Conservation (phyloP, 2,888 invertebrate genomes). For the Deilephila elpenor region DNA sequence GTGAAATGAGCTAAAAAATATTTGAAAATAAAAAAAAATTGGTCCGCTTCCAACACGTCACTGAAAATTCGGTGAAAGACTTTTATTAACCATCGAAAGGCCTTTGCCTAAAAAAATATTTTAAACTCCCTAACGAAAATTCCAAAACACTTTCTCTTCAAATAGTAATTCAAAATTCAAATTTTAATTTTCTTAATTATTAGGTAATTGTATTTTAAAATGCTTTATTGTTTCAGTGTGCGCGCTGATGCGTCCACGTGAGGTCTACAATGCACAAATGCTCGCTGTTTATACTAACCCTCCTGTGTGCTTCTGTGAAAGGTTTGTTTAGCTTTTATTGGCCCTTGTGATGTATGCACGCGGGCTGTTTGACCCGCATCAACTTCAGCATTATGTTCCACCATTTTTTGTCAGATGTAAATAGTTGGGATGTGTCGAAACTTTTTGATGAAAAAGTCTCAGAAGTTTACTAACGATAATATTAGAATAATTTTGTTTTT, state of each 20-base stretch:
- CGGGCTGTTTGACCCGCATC: conserved; percentile 38
- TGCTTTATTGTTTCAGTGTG: conserved; percentile 27
- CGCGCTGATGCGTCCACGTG: conserved; percentile 54
- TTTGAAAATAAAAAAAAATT: too few species aligned
- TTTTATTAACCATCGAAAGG: too few species aligned
- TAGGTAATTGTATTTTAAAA: not conserved
- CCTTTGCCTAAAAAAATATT: too few species aligned
- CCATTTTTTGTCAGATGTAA: conserved; percentile 4
- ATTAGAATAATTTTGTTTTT: too few species aligned
- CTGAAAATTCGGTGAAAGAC: too few species aligned
- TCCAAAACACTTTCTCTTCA: too few species aligned
- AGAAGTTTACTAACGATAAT: too few species aligned
- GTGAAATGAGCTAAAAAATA: too few species aligned
- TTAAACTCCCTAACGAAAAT: too few species aligned
- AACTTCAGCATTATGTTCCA: not conserved
- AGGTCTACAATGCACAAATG: conserved; percentile 77
- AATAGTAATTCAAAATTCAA: too few species aligned
- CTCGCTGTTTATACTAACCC: conserved; percentile 70
- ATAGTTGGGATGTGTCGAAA: not conserved
- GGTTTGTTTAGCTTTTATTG: conserved; percentile 55
- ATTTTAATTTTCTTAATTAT: not conserved
- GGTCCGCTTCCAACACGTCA: too few species aligned
- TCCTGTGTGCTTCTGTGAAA: conserved; percentile 75
- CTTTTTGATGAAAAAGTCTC: not conserved
- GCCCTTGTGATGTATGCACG: conserved; percentile 29